Evolutionary conservation across 2,888 invertebrate species (phyloP).

Genomic region (Tenthredo livida): DNA sequence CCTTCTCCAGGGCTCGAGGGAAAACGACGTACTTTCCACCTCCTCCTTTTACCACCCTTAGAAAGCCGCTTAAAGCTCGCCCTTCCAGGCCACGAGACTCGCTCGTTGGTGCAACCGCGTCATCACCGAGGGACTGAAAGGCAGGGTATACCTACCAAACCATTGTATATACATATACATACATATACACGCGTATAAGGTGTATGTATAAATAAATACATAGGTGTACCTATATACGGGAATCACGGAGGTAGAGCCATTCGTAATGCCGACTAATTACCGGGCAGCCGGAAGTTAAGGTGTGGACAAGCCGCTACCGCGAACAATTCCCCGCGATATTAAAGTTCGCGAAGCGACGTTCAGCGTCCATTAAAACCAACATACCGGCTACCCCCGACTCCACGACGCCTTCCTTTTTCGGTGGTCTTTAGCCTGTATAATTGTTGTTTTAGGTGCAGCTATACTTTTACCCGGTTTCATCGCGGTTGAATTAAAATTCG

Average conservation of each 20-base stretch:
- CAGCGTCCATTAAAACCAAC: constrained; percentile 60
- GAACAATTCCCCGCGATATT: constrained; percentile 55
- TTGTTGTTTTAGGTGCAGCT: constrained; percentile 6
- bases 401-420: neutral
- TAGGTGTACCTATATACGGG: neutral
- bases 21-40: constrained; percentile 69
- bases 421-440: constrained; percentile 18
- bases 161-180: neutral
- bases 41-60: constrained; percentile 67
- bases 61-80: constrained; percentile 75
- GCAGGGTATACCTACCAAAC: neutral
- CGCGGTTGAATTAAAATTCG: neutral
- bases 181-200: neutral
- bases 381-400: neutral
- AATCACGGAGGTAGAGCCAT: constrained; percentile 35
- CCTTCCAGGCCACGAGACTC: constrained; percentile 58
- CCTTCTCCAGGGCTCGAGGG: constrained; percentile 53
- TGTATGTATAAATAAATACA: neutral
- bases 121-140: constrained; percentile 48
- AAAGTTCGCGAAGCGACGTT: constrained; percentile 60
- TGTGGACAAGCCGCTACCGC: constrained; percentile 67
- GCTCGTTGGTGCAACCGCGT: constrained; percentile 47
- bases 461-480: neutral
- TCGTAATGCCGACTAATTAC: constrained; percentile 74
- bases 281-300: constrained; percentile 71